Percentiles rank a stretch among this genome's conserved stretches.
Evolutionary conservation across 2,888 invertebrate species (phyloP).

Genomic region (Drosophila formosana): DNA sequence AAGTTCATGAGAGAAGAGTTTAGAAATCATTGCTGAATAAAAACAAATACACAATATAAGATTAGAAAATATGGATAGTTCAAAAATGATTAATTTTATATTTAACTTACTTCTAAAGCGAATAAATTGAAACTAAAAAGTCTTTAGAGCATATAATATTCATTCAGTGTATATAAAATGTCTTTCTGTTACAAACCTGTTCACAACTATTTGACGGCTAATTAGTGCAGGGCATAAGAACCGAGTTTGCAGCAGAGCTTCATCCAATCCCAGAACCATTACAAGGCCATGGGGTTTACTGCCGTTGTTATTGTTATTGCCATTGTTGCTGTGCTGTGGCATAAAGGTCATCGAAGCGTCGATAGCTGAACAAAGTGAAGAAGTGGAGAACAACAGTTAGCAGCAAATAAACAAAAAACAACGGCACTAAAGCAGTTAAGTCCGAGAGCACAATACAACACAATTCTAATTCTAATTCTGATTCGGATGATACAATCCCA

Average conservation of each 20-base stretch:
- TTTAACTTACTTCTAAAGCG: too few relatives aligned
- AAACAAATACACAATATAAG: too few relatives aligned
- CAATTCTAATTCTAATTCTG: constrained; percentile 2
- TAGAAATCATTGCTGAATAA: too few relatives aligned
- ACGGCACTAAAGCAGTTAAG: constrained; percentile 76
- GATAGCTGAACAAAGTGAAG: constrained; percentile 42
- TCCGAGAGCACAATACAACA: constrained; percentile 56
- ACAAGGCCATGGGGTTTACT: constrained; percentile 64
- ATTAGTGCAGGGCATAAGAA: constrained; percentile 12
- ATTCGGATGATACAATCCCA: not conserved
- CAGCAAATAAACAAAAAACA: constrained; percentile 48
- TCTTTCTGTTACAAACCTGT: not conserved
- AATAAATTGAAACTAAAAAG: not conserved
- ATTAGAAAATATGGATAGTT: too few relatives aligned
- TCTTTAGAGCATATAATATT: too few relatives aligned
- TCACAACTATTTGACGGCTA: not conserved
- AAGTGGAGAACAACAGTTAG: constrained; percentile 58
- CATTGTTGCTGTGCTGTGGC: constrained; percentile 39
- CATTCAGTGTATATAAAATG: too few relatives aligned
- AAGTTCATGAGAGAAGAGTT: too few relatives aligned
- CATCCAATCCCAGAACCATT: constrained; percentile 59
- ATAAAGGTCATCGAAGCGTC: constrained; percentile 71
- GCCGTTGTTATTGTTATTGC: constrained; percentile 29
- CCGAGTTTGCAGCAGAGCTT: constrained; percentile 29
- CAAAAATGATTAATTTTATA: too few relatives aligned